These are phyloP conservation scores for Prinia subflava DNA, from an alignment of 2,113 vertebrate species.

Conservation along the genomic window DNA sequence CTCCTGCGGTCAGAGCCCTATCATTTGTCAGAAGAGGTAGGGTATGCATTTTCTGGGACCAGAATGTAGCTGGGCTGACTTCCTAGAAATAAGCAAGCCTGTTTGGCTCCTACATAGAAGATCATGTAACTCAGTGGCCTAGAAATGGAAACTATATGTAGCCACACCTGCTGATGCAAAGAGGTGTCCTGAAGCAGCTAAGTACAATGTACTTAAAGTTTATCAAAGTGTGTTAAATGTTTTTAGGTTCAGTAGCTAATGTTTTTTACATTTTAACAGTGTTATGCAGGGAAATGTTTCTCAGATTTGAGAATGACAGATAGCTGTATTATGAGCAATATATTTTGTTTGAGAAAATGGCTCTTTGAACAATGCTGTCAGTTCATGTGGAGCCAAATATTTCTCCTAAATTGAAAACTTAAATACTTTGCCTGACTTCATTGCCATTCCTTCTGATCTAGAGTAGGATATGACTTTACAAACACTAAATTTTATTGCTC, in stretches of 20 bases:
- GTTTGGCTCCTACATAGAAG: neutral
- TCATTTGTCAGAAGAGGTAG: neutral
- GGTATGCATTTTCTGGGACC: neutral
- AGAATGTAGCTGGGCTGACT: neutral
- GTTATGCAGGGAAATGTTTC: neutral
- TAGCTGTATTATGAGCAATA: neutral
- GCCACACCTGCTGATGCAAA: constrained; percentile 6
- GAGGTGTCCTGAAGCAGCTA: constrained; percentile 27
- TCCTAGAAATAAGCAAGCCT: neutral
- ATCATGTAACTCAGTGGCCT: neutral
- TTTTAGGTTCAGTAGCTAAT: constrained; percentile 25
- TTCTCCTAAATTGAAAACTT: neutral
- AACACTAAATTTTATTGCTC: neutral
- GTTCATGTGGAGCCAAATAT: neutral
- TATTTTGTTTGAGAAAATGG: constrained; percentile 16
- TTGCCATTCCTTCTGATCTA: neutral
- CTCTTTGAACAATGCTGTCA: neutral
- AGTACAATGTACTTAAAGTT: constrained; percentile 48
- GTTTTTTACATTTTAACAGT: constrained; percentile 25
- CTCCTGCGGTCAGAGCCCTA: neutral
- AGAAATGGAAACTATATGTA: neutral
- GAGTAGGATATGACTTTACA: neutral
- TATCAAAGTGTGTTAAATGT: constrained; percentile 4
- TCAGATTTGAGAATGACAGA: neutral
- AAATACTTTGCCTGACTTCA: neutral